Conservation (phyloP, 1,140 invertebrate species). For the Eupristina koningsbergeri region DNA sequence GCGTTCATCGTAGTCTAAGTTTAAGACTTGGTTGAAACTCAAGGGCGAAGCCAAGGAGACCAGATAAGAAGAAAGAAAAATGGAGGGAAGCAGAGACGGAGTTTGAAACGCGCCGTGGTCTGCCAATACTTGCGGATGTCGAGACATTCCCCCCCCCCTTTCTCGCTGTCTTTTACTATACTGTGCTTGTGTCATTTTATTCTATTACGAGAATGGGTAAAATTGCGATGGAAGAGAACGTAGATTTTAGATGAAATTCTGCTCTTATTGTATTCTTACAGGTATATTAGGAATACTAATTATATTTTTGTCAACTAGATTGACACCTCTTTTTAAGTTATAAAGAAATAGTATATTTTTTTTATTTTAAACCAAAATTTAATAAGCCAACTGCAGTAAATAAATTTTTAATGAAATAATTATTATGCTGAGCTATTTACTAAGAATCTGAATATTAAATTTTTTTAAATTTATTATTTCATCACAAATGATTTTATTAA, state of each 20-base stretch:
- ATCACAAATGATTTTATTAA: too few relatives aligned
- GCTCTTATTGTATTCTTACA: background rate
- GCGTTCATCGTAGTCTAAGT: background rate
- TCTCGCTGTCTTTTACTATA: background rate
- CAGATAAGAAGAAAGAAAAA: constrained; percentile 70
- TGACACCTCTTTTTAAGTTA: background rate
- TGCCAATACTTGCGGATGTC: constrained; percentile 52
- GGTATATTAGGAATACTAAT: constrained; percentile 49
- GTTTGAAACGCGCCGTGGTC: background rate
- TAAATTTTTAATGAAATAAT: too few relatives aligned
- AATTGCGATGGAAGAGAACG: constrained; percentile 22
- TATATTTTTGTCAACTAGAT: constrained; percentile 18
- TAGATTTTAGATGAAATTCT: constrained; percentile 50
- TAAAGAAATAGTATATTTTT: background rate
- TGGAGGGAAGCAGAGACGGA: background rate
- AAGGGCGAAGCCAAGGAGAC: constrained; percentile 73
- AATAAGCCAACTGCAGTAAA: too few relatives aligned
- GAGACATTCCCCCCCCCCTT: constrained; percentile 2
- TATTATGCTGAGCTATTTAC: too few relatives aligned
- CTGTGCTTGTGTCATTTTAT: background rate
- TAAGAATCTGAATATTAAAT: too few relatives aligned
- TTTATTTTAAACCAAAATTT: background rate
- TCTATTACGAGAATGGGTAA: background rate
- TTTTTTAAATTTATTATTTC: too few relatives aligned
- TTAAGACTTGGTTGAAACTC: constrained; percentile 57